Conservation (phyloP, 2,113 vertebrate species). For the Misgurnus anguillicaudatus region DNA sequence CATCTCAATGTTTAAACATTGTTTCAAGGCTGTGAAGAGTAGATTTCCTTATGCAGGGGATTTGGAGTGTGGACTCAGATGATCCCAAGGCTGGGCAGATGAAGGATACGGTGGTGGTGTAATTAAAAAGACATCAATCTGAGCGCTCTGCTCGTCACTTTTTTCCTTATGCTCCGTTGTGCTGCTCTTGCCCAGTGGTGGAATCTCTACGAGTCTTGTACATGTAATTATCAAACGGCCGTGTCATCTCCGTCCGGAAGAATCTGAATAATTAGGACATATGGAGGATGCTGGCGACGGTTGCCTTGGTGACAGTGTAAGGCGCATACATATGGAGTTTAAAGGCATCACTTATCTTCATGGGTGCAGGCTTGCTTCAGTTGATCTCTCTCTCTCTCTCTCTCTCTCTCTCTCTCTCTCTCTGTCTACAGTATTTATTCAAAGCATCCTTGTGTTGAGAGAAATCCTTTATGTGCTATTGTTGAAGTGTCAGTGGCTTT, state of each 20-base stretch:
- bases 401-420: neutral
- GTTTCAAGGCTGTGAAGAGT: too few species aligned
- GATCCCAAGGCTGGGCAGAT: neutral
- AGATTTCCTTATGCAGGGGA: neutral
- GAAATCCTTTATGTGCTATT: neutral
- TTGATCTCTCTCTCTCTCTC: constrained; percentile 4
- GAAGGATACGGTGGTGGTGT: neutral
- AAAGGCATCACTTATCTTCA: constrained; percentile 44
- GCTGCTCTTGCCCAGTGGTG: neutral
- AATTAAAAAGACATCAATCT: constrained; percentile 4
- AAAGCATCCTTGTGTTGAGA: neutral
- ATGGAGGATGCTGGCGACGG: constrained; percentile 57
- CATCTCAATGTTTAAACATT: too few species aligned
- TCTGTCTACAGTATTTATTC: too few species aligned
- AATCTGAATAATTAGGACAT: constrained; percentile 69
- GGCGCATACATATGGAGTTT: constrained; percentile 50
- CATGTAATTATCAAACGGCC: constrained; percentile 53
- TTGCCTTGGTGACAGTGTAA: constrained; percentile 64
- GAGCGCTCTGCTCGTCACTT: neutral
- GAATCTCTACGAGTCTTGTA: constrained; percentile 49
- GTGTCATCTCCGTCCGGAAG: constrained; percentile 45
- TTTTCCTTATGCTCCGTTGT: neutral
- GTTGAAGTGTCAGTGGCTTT: neutral
- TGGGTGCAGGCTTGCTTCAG: constrained; percentile 8
- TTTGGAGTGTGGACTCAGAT: neutral